Conservation (phyloP, 1,140 invertebrate genomes). For the Drepana arcuata region DNA sequence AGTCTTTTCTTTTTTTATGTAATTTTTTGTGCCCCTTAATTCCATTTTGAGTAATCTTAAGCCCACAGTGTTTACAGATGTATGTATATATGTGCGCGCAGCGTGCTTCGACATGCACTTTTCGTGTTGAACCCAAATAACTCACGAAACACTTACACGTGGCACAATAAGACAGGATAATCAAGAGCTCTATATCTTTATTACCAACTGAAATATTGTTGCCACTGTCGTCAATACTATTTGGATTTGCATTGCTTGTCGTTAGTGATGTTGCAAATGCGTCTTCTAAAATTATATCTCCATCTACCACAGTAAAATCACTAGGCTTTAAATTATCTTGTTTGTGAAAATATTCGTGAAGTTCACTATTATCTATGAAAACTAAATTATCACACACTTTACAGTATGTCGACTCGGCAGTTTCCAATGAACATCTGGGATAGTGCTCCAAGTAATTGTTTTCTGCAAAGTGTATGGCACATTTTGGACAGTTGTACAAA, state of each 20-base stretch:
- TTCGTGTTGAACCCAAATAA: conserved; percentile 4
- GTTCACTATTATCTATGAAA: conserved; percentile 15
- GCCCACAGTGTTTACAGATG: conserved; percentile 38
- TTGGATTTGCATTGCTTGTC: background rate
- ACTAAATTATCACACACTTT: conserved; percentile 35
- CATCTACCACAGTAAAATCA: conserved; percentile 14
- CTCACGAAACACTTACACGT: conserved; percentile 36
- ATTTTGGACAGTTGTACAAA: conserved; percentile 37
- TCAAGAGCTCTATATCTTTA: conserved; percentile 1
- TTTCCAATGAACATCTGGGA: conserved; percentile 16
- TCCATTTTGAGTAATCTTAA: conserved; percentile 24
- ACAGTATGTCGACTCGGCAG: conserved; percentile 22
- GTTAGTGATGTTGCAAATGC: background rate
- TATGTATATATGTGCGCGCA: conserved; percentile 20
- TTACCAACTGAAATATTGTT: background rate
- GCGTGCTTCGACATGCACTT: conserved; percentile 20
- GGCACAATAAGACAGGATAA: conserved; percentile 24
- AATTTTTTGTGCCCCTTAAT: conserved; percentile 22
- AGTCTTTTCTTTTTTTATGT: conserved; percentile 18
- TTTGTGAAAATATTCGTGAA: conserved; percentile 23
- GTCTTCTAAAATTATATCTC: background rate
- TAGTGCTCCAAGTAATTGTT: conserved; percentile 22
- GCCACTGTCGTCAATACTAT: background rate
- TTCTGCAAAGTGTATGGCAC: conserved; percentile 31
- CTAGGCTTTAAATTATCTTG: conserved; percentile 3